These are phyloP conservation scores for Philereme transversata DNA, from an alignment of 2,888 invertebrate genomes.

Conservation along the genomic window DNA sequence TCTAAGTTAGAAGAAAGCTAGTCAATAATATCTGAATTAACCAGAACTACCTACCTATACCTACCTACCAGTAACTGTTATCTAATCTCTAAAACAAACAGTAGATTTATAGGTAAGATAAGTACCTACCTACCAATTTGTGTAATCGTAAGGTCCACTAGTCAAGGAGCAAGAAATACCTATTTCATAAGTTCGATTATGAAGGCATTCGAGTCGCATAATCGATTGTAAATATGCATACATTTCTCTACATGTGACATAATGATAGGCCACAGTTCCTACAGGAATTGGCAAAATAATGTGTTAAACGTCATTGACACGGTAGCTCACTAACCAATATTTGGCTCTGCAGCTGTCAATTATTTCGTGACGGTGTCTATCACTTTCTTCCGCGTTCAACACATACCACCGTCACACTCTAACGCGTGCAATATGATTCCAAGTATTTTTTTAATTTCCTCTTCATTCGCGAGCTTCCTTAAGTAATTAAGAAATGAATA, in stretches of 20 bases:
- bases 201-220: conserved; percentile 17
- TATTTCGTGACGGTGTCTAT: conserved; percentile 56
- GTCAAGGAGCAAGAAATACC: conserved; percentile 17
- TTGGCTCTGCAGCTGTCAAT: conserved; percentile 55
- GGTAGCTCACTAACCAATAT: conserved; percentile 64
- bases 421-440: conserved; percentile 59
- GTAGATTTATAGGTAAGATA: background rate
- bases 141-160: conserved; percentile 28
- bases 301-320: conserved; percentile 50
- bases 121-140: conserved; percentile 12
- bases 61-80: background rate
- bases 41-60: background rate
- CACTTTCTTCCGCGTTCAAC: conserved; percentile 62
- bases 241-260: background rate
- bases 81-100: background rate
- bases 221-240: conserved; percentile 5
- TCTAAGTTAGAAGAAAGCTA: too few species aligned
- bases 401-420: conserved; percentile 67
- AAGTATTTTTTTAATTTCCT: conserved; percentile 49
- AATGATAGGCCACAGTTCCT: conserved; percentile 3
- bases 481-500: conserved; percentile 72
- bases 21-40: background rate
- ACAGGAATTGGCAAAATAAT: conserved; percentile 10
- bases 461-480: conserved; percentile 67
- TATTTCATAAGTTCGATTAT: conserved; percentile 25